These are phyloP conservation scores for Atlantisia rogersi DNA, from an alignment of 2,113 vertebrate species.

Conservation along the genomic window DNA sequence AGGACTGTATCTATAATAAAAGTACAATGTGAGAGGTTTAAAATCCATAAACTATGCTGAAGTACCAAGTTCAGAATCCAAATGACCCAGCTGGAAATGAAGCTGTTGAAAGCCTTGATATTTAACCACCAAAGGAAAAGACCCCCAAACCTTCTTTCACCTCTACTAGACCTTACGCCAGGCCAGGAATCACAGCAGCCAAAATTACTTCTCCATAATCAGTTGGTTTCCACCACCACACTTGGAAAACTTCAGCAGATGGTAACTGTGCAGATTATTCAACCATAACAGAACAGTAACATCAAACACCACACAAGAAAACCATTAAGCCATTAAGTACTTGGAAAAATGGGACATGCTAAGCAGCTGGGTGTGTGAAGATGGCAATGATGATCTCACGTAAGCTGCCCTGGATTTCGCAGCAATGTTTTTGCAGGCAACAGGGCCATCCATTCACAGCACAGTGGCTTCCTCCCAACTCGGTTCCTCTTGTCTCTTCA, in stretches of 20 bases:
- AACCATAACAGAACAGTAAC: background rate
- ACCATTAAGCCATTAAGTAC: background rate
- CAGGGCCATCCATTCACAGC: background rate
- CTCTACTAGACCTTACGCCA: background rate
- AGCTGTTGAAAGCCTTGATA: slow-evolving; percentile 24
- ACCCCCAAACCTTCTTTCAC: background rate
- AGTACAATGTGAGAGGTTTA: slow-evolving; percentile 54
- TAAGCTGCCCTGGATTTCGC: background rate
- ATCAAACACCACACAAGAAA: background rate
- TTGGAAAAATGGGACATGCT: background rate
- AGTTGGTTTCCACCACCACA: background rate
- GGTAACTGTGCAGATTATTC: background rate
- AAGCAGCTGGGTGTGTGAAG: background rate
- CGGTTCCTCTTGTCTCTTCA: background rate
- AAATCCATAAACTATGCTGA: slow-evolving; percentile 50
- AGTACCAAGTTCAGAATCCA: slow-evolving; percentile 63
- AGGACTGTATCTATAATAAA: slow-evolving; percentile 54
- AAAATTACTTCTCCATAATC: background rate
- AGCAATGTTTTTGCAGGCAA: background rate
- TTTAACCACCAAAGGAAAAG: slow-evolving; percentile 9
- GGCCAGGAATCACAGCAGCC: background rate
- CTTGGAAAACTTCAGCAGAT: background rate
- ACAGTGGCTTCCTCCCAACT: background rate
- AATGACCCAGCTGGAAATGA: slow-evolving; percentile 26
- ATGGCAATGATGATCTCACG: background rate